These are phyloP conservation scores for Drosophila kuntzei DNA, from an alignment of 2,888 invertebrate species.

Conservation along the genomic window DNA sequence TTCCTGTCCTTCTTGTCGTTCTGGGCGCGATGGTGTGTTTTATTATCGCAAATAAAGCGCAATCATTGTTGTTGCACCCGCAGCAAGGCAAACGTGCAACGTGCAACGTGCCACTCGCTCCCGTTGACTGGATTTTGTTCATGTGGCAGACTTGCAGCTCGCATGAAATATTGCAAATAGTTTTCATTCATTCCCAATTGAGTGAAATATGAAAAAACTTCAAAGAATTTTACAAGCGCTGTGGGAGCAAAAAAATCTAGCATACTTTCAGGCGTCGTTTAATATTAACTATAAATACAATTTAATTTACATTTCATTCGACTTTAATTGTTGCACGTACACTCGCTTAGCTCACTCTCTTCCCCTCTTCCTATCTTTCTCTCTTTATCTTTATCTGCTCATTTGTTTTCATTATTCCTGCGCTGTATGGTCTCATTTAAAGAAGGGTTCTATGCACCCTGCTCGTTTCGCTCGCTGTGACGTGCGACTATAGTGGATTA, in stretches of 20 bases:
- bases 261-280: slow-evolving; percentile 20
- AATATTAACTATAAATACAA: slow-evolving; percentile 33
- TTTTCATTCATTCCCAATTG: slow-evolving; percentile 76
- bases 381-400: slow-evolving; percentile 3
- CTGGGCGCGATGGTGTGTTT: slow-evolving; percentile 77
- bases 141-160: slow-evolving; percentile 56
- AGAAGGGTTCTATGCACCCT: too few relatives aligned
- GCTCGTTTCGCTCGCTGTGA: too few relatives aligned
- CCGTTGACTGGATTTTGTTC: slow-evolving; percentile 60
- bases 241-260: slow-evolving; percentile 1
- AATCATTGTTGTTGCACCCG: slow-evolving; percentile 80
- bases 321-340: slow-evolving; percentile 28
- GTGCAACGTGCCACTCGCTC: slow-evolving; percentile 19
- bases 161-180: slow-evolving; percentile 79
- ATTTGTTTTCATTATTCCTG: slow-evolving; percentile 78
- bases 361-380: neutral
- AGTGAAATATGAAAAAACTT: slow-evolving; percentile 61
- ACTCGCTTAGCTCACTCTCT: too few relatives aligned
- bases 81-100: slow-evolving; percentile 44
- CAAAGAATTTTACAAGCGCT: slow-evolving; percentile 23
- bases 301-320: slow-evolving; percentile 46
- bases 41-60: slow-evolving; percentile 83
- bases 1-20: slow-evolving; percentile 43
- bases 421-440: too few relatives aligned
- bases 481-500: too few relatives aligned